phyloP scores from a whole-genome alignment of 2,888 invertebrate genomes.

The Eupelmus urozonus region DNA sequence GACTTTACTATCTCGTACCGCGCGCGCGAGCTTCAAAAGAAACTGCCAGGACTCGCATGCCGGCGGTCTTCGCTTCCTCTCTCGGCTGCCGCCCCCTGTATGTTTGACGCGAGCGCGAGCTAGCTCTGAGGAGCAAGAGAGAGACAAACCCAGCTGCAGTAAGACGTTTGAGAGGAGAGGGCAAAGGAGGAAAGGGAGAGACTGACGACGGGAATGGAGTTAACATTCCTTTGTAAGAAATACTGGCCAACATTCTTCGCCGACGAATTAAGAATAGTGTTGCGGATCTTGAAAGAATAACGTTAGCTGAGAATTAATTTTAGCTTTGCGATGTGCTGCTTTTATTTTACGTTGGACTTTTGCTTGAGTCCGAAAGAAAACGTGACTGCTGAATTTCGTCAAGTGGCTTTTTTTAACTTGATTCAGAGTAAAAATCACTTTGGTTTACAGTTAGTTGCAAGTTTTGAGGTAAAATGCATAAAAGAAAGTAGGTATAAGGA shows the following conservation, averaged over 20 bases:
- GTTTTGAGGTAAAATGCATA: too few relatives aligned
- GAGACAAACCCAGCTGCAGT: not conserved
- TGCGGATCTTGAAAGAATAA: not conserved
- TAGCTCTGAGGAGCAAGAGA: too few relatives aligned
- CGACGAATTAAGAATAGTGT: conserved; percentile 15
- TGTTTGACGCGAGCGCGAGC: conserved; percentile 29
- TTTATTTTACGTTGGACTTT: too few relatives aligned
- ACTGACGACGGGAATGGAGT: conserved; percentile 14
- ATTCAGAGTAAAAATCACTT: too few relatives aligned
- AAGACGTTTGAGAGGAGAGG: not conserved
- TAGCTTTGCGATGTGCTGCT: too few relatives aligned
- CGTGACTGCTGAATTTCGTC: too few relatives aligned
- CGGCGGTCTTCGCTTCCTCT: not conserved
- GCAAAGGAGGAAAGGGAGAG: not conserved
- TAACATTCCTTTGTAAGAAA: conserved; percentile 49
- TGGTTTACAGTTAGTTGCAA: too few relatives aligned
- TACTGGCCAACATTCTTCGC: conserved; percentile 11
- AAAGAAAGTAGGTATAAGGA: too few relatives aligned
- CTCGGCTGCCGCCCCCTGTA: not conserved
- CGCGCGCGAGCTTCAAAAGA: conserved; percentile 61
- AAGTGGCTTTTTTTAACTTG: too few relatives aligned
- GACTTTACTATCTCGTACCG: conserved; percentile 56
- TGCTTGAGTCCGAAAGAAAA: too few relatives aligned
- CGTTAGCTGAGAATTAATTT: too few relatives aligned
- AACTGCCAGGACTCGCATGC: conserved; percentile 44